Conservation (phyloP, 1,140 invertebrate species). For the Octopus sinensis region DNA sequence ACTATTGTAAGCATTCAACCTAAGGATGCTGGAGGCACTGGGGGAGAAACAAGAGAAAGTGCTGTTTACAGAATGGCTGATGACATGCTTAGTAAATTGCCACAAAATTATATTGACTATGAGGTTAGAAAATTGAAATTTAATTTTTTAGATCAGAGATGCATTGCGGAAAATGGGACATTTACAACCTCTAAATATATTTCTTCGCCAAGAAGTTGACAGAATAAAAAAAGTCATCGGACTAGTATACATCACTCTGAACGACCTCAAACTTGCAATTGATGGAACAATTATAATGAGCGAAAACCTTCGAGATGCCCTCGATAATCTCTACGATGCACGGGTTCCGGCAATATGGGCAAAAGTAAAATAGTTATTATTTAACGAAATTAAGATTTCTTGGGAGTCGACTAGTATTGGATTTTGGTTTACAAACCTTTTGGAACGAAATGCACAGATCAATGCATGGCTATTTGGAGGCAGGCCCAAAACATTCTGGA, state of each 20-base stretch:
- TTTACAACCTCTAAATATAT: slow-evolving; percentile 53
- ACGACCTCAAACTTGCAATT: slow-evolving; percentile 87
- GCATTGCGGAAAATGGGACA: slow-evolving; percentile 72
- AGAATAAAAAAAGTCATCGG: slow-evolving; percentile 52
- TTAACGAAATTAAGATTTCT: too few species aligned
- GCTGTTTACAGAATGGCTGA: slow-evolving; percentile 46
- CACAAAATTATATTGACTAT: slow-evolving; percentile 47
- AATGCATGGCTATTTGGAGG: slow-evolving; percentile 76
- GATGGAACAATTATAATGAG: slow-evolving; percentile 97
- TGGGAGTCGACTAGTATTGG: slow-evolving; percentile 95
- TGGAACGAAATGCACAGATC: slow-evolving; percentile 77
- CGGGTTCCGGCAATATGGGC: slow-evolving; percentile 51
- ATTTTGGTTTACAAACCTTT: slow-evolving; percentile 94
- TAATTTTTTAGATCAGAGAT: slow-evolving; percentile 40
- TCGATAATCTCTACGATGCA: slow-evolving; percentile 55
- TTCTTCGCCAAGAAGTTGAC: slow-evolving; percentile 53
- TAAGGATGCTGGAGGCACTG: slow-evolving; percentile 77
- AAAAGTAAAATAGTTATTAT: too few species aligned
- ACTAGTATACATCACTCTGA: slow-evolving; percentile 66
- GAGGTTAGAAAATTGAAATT: slow-evolving; percentile 47
- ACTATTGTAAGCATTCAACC: slow-evolving; percentile 92
- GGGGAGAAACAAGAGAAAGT: slow-evolving; percentile 57
- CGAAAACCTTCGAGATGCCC: slow-evolving; percentile 60
- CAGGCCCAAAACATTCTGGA: slow-evolving; percentile 84
- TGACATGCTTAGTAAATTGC: slow-evolving; percentile 54